phyloP scores from a whole-genome alignment of 2,113 vertebrate genomes.

The Rhegmatorhina hoffmannsi region DNA sequence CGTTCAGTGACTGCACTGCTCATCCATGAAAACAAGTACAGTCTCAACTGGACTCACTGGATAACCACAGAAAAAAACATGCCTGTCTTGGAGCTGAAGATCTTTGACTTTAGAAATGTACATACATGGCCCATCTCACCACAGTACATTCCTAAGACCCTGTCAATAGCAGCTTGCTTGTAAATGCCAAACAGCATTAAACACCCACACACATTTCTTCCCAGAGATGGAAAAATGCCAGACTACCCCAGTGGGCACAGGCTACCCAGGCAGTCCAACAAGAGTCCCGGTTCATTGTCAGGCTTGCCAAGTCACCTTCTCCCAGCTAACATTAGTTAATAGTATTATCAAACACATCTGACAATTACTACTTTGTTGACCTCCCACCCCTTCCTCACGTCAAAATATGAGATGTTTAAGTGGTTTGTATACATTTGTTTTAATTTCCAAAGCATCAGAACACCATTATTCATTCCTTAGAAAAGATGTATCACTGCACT shows the following conservation, averaged over 20 bases:
- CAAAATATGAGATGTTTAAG: not conserved
- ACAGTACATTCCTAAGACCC: not conserved
- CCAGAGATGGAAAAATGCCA: not conserved
- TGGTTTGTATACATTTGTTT: not conserved
- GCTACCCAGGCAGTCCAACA: not conserved
- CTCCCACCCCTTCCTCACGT: not conserved
- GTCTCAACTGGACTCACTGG: not conserved
- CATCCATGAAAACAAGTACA: not conserved
- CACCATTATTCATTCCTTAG: not conserved
- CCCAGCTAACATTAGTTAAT: not conserved
- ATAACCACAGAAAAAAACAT: not conserved
- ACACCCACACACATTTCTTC: not conserved
- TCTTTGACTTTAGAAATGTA: not conserved
- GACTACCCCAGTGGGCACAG: not conserved
- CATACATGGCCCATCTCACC: fast-evolving
- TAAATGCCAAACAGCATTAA: not conserved
- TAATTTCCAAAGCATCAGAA: not conserved
- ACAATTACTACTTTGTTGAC: not conserved
- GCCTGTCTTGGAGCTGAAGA: not conserved
- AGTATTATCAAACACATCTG: not conserved
- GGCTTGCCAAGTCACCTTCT: not conserved
- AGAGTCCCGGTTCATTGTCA: not conserved
- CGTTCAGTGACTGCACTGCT: not conserved
- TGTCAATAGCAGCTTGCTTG: not conserved
- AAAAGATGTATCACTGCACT: not conserved